phyloP scores from a whole-genome alignment of 2,888 invertebrate genomes.

The Augiades crinisus region DNA sequence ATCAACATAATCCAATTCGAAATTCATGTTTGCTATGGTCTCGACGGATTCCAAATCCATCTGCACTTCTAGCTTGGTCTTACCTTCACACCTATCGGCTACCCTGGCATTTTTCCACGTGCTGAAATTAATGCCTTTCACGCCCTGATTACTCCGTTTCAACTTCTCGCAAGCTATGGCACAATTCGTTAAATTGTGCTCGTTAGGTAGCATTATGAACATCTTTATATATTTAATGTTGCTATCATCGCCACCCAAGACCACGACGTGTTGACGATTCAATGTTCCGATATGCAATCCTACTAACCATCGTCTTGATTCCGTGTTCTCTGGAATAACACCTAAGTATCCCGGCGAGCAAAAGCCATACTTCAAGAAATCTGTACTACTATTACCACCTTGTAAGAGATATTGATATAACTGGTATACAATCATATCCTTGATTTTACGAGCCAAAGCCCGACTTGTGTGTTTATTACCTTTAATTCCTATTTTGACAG shows the following conservation, averaged over 20 bases:
- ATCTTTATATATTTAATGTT: conserved; percentile 50
- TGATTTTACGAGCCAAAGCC: conserved; percentile 54
- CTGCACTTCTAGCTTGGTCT: conserved; percentile 40
- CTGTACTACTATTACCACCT: conserved; percentile 46
- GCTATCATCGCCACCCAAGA: conserved; percentile 47
- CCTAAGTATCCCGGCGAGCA: conserved; percentile 56
- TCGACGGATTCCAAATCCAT: conserved; percentile 64
- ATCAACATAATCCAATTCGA: conserved; percentile 51
- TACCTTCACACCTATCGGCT: conserved; percentile 3
- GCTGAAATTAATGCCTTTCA: conserved; percentile 56
- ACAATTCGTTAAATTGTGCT: conserved; percentile 29
- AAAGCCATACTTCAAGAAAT: conserved; percentile 62
- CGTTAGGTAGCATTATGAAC: conserved; percentile 39
- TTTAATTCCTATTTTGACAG: conserved; percentile 54
- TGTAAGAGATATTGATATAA: conserved; percentile 56
- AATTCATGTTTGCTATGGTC: conserved; percentile 47
- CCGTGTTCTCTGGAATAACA: conserved; percentile 56
- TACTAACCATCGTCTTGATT: conserved; percentile 57
- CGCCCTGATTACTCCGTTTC: conserved; percentile 54
- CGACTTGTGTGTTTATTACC: conserved; percentile 50
- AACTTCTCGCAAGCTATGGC: conserved; percentile 44
- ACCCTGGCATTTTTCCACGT: conserved; percentile 51
- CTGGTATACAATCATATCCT: conserved; percentile 57
- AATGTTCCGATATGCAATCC: conserved; percentile 52
- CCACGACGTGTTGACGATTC: conserved; percentile 44